phyloP scores from a whole-genome alignment of 2,797 vertebrate genomes.

The Spheniscus humboldti region DNA sequence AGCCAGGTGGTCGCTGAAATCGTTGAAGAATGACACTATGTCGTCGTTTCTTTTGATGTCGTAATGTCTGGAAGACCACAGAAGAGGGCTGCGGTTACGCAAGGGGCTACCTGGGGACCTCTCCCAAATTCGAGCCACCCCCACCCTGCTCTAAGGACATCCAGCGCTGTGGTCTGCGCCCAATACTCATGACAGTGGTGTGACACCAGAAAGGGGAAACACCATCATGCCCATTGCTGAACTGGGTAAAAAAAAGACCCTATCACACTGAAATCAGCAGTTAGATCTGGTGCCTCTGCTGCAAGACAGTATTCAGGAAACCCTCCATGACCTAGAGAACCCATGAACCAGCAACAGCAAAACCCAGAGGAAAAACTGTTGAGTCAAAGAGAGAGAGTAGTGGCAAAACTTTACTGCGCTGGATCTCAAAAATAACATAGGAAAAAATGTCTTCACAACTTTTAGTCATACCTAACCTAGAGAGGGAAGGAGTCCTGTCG shows the following conservation, averaged over 20 bases:
- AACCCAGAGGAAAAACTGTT: not conserved
- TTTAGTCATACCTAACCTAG: not conserved
- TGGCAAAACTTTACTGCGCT: not conserved
- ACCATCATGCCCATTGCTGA: rapidly evolving
- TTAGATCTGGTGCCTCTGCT: not conserved
- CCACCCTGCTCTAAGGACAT: not conserved
- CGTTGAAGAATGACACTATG: slow-evolving; percentile 97
- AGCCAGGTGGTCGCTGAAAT: slow-evolving; percentile 97
- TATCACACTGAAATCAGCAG: not conserved
- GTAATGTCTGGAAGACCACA: slow-evolving; percentile 82
- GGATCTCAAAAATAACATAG: not conserved
- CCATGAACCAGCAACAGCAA: not conserved
- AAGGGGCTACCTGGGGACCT: not conserved
- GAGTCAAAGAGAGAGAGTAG: not conserved
- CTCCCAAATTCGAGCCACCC: not conserved
- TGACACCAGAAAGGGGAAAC: not conserved
- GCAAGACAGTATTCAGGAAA: not conserved
- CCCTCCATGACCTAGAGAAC: not conserved
- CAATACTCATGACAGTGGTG: rapidly evolving
- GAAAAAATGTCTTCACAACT: not conserved
- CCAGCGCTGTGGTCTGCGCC: not conserved
- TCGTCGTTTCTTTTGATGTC: slow-evolving; percentile 95
- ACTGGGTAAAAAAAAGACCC: not conserved
- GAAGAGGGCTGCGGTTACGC: not conserved
- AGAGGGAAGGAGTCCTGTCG: not conserved